phyloP scores from a whole-genome alignment of 1,140 invertebrate genomes.

The Drosophila ananassae region DNA sequence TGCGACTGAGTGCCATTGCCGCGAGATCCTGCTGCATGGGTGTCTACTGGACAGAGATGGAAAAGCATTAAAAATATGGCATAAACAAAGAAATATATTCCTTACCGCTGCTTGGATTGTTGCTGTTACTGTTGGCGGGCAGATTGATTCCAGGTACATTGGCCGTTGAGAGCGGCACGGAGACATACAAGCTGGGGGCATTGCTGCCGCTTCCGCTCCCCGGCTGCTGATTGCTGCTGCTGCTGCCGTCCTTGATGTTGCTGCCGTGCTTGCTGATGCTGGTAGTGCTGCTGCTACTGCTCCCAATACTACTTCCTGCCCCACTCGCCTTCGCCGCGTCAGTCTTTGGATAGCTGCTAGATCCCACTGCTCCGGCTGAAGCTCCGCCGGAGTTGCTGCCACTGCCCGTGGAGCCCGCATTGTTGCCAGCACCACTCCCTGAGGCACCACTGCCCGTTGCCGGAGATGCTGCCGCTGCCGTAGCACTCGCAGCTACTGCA shows the following conservation, averaged over 20 bases:
- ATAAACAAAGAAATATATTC: not conserved
- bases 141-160: slow-evolving; percentile 84
- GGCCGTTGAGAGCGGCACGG: slow-evolving; percentile 81
- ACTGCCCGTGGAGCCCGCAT: slow-evolving; percentile 11
- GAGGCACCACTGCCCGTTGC: slow-evolving; percentile 40
- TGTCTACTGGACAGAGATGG: slow-evolving; percentile 20
- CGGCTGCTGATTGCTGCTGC: slow-evolving; percentile 24
- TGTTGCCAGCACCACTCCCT: slow-evolving; percentile 27
- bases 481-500: slow-evolving; percentile 42
- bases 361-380: slow-evolving; percentile 8
- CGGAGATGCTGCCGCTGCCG: slow-evolving; percentile 44
- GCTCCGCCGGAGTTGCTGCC: slow-evolving; percentile 15
- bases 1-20: slow-evolving; percentile 8
- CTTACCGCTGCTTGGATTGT: slow-evolving; percentile 47
- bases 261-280: slow-evolving; percentile 46
- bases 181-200: slow-evolving; percentile 80
- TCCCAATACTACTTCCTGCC: slow-evolving; percentile 23
- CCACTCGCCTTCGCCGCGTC: slow-evolving; percentile 50
- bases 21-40: slow-evolving; percentile 20
- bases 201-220: slow-evolving; percentile 44
- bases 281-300: slow-evolving; percentile 40
- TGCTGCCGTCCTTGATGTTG: slow-evolving; percentile 40
- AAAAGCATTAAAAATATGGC: not conserved
- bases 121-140: slow-evolving; percentile 53
- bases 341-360: slow-evolving; percentile 43